Percentiles rank a stretch among this genome's conserved stretches.
phyloP scores from a whole-genome alignment of 2,797 vertebrate genomes.

The Sylvilagus floridanus region DNA sequence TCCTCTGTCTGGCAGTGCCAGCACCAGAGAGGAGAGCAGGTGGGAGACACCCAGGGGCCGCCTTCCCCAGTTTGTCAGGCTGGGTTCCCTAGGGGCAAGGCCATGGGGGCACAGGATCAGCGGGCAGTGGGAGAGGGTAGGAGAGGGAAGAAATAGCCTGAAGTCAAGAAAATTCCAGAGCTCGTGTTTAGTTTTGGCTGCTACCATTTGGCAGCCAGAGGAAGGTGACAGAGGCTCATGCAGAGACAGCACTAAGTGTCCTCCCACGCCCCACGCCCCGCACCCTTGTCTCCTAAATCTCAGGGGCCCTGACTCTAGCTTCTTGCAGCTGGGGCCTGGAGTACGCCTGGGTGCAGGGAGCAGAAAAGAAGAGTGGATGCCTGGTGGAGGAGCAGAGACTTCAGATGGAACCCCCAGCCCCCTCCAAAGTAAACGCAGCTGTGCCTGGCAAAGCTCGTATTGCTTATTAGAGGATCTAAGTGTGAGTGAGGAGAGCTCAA shows the following conservation, averaged over 20 bases:
- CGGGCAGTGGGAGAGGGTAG: not conserved
- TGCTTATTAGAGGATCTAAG: not conserved
- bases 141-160: not conserved
- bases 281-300: not conserved
- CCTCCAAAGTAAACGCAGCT: not conserved
- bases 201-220: constrained; percentile 32
- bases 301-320: not conserved
- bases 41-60: not conserved
- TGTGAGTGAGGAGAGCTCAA: not conserved
- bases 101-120: not conserved
- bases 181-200: not conserved
- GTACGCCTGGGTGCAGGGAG: not conserved
- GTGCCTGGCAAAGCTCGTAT: not conserved
- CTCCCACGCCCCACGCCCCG: no score
- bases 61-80: not conserved
- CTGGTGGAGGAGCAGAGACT: not conserved
- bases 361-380: not conserved
- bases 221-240: constrained; percentile 1
- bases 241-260: not conserved
- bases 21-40: not conserved
- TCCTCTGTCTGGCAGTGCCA: not conserved
- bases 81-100: not conserved
- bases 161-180: constrained; percentile 52
- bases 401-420: not conserved
- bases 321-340: not conserved